A percentile compares a stretch with the other conserved stretches of the same genome.
These are phyloP conservation scores for Schizothorax lantsangensis DNA, from an alignment of 2,797 vertebrate genomes.

Conservation along the genomic window DNA sequence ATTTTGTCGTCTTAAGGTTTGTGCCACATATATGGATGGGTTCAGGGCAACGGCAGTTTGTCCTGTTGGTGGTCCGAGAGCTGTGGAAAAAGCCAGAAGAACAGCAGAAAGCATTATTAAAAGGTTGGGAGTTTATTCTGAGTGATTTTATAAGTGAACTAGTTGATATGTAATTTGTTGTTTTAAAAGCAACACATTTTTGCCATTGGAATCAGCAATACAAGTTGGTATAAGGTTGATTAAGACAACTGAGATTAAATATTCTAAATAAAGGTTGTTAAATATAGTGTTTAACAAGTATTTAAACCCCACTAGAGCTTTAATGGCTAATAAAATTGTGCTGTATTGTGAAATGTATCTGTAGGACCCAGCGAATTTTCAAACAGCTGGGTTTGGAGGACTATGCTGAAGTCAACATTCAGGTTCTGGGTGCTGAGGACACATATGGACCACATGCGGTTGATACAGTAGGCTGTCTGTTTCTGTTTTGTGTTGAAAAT, in stretches of 20 bases:
- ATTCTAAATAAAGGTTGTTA: not conserved
- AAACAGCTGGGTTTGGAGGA: constrained; percentile 82
- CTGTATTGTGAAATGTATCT: constrained; percentile 25
- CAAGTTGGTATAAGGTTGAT: not conserved
- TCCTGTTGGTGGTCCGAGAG: constrained; percentile 81
- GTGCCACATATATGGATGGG: constrained; percentile 85
- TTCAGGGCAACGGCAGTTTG: constrained; percentile 88
- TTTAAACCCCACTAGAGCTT: not conserved
- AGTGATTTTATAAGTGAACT: not conserved
- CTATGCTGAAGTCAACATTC: constrained; percentile 83
- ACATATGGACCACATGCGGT: constrained; percentile 81
- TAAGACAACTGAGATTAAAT: not conserved
- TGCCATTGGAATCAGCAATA: not conserved
- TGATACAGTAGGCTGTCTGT: constrained; percentile 71
- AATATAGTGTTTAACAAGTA: not conserved
- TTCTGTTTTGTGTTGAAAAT: not conserved
- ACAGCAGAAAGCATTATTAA: constrained; percentile 78
- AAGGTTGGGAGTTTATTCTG: constrained; percentile 43
- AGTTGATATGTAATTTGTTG: not conserved
- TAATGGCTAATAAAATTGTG: not conserved
- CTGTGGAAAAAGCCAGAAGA: constrained; percentile 79
- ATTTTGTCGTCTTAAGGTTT: constrained; percentile 74
- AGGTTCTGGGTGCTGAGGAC: constrained; percentile 88
- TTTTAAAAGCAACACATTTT: not conserved
- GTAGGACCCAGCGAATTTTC: constrained; percentile 83